phyloP scores from a whole-genome alignment of 1,140 invertebrate genomes.

The Procambarus virginalis region DNA sequence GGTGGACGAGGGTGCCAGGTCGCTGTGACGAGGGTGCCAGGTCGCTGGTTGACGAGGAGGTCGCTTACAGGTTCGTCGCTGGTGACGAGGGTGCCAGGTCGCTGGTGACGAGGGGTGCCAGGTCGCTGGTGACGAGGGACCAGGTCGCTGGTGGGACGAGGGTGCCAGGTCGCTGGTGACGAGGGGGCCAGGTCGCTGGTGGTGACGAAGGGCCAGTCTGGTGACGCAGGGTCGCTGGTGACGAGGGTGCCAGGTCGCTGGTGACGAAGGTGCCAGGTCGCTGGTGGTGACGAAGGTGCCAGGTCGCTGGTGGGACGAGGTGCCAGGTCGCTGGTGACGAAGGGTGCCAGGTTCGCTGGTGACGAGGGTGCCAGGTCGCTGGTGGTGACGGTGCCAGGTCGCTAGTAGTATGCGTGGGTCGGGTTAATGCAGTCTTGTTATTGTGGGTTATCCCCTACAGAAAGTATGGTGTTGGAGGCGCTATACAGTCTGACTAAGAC shows the following conservation, averaged over 20 bases:
- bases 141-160: not conserved
- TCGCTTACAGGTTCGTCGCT: not conserved
- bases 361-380: not conserved
- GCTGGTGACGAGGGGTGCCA: not conserved
- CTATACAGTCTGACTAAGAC: too few relatives aligned
- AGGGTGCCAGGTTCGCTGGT: not conserved
- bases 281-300: not conserved
- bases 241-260: not conserved
- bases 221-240: not conserved
- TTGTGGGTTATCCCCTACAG: too few relatives aligned
- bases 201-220: not conserved
- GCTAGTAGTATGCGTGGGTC: not conserved
- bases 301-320: too few relatives aligned
- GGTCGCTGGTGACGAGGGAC: not conserved
- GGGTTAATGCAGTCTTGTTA: too few relatives aligned
- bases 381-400: too few relatives aligned
- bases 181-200: not conserved
- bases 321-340: not conserved
- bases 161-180: too few relatives aligned
- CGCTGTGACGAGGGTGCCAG: not conserved
- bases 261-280: not conserved
- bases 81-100: not conserved
- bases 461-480: too few relatives aligned
- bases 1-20: not conserved
- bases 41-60: too few relatives aligned